phyloP scores from a whole-genome alignment of 2,113 vertebrate genomes.

The Malurus elegans region DNA sequence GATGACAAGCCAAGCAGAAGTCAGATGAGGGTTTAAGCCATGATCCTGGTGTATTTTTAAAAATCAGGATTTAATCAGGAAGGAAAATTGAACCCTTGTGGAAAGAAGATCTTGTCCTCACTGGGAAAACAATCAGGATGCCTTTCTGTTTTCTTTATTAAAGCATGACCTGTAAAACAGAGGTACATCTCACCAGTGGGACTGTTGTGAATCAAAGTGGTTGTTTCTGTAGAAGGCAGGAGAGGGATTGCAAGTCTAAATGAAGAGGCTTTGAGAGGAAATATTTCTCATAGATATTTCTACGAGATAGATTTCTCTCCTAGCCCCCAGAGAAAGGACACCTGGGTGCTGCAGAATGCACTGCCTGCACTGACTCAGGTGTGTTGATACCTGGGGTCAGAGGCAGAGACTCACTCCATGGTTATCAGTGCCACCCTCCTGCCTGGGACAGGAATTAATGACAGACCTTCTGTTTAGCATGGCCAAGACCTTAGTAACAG shows the following conservation, averaged over 20 bases:
- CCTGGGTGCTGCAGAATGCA: neutral
- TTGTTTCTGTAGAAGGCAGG: neutral
- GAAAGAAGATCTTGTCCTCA: neutral
- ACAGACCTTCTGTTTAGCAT: neutral
- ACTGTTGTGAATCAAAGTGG: neutral
- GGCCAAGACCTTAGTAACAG: neutral
- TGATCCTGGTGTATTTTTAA: neutral
- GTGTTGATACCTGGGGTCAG: neutral
- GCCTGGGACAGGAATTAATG: neutral
- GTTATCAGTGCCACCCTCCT: neutral
- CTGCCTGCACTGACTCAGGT: neutral
- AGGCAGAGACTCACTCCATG: neutral
- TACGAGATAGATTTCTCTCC: neutral
- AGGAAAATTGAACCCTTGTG: neutral
- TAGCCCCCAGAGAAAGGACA: neutral
- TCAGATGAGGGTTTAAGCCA: neutral
- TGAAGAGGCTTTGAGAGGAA: neutral
- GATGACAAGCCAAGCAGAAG: neutral
- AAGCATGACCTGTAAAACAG: neutral
- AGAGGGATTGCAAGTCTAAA: neutral
- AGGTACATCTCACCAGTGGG: neutral
- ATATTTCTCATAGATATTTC: neutral
- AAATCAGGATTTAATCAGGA: neutral
- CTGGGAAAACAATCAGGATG: neutral
- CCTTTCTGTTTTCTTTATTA: neutral